Base-by-base conservation (phyloP, 2,113 vertebrate genomes). In the Onychostruthus taczanowskii region DNA sequence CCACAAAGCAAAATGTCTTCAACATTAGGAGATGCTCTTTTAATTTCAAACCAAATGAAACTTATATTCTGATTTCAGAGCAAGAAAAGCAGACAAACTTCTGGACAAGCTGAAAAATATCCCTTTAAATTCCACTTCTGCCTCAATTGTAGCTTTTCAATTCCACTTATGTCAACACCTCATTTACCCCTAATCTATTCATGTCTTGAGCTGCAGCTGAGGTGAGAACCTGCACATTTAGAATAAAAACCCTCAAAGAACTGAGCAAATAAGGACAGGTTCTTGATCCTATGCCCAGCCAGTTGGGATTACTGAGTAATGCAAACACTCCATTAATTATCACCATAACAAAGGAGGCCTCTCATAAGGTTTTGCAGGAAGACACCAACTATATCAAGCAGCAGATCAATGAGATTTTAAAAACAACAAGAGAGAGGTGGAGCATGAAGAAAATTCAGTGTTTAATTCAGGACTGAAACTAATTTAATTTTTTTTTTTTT, bases 221-320 rank as follows among this genome's bases (percentile, higher is more conserved):
- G 79, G 90, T 52, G 87, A 87, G 35, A 94, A 95, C 37, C 66
- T 88, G 86, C 78, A 69, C 46, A 85, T 89, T 89, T 83, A 66
- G 33, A 87, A 66, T 33, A 69, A 93, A 94, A 89, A 23, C 69
- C 74, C 84, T 93, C 82, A 83, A 90, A 95, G 70, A 66, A 37
- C 39, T 6, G 41, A 10, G 76, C 88, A 93, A 91, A 80, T 74
- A 93, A 81, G n/a, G 50, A 75, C 62, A 93, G 43, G 43, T 90
- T 77, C 82, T 93, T 93, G 90, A 93, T 46, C 50, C 27, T 35
- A 7, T 47, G 63, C 88, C 90, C 59, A 75, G 72, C 12, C 50
- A 24, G 53, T 63, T 77, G 64, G 52, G 31, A 83, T 93, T 80
- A 86, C 10, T 59, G 37, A 84, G 64, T 72, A 88, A 58, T 30